Percentiles rank a stretch among this genome's conserved stretches.
Conservation (phyloP, 2,113 vertebrate genomes). For the Grallaria varia region DNA sequence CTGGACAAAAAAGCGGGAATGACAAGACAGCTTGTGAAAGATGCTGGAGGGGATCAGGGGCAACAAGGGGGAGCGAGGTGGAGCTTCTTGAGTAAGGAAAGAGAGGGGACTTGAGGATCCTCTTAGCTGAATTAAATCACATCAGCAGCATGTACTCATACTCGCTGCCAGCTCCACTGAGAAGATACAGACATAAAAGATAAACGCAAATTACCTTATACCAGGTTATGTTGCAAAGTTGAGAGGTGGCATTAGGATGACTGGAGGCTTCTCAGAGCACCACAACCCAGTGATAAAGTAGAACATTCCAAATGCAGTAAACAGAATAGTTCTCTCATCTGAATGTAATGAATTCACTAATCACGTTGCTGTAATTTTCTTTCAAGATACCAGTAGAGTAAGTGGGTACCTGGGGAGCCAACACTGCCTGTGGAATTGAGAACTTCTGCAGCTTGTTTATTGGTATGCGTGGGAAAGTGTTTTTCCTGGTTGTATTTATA, state of each 20-base stretch:
- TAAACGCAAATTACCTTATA: slow-evolving; percentile 22
- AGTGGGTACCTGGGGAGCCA: slow-evolving; percentile 9
- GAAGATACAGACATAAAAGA: not conserved
- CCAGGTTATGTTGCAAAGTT: slow-evolving; percentile 13
- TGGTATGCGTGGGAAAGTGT: not conserved
- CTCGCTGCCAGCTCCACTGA: not conserved
- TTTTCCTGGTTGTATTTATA: not conserved
- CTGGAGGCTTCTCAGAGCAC: not conserved
- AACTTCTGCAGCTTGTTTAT: not conserved
- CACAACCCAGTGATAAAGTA: not conserved
- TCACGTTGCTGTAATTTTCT: slow-evolving; percentile 6
- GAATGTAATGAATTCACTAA: slow-evolving; percentile 42
- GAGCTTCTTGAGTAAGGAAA: not conserved
- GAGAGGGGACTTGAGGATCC: not conserved
- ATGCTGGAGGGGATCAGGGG: not conserved
- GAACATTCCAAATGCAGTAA: not conserved
- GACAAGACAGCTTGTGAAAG: not conserved
- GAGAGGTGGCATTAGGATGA: slow-evolving; percentile 1
- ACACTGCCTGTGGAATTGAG: not conserved
- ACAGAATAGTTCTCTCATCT: not conserved
- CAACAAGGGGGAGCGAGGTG: not conserved
- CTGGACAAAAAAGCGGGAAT: not conserved
- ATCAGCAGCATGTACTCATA: not conserved
- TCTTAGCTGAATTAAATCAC: not conserved
- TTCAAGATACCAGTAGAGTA: slow-evolving; percentile 12